Percentiles rank a stretch among this genome's conserved stretches.
phyloP scores from a whole-genome alignment of 2,113 vertebrate species.

The Poecile atricapillus region DNA sequence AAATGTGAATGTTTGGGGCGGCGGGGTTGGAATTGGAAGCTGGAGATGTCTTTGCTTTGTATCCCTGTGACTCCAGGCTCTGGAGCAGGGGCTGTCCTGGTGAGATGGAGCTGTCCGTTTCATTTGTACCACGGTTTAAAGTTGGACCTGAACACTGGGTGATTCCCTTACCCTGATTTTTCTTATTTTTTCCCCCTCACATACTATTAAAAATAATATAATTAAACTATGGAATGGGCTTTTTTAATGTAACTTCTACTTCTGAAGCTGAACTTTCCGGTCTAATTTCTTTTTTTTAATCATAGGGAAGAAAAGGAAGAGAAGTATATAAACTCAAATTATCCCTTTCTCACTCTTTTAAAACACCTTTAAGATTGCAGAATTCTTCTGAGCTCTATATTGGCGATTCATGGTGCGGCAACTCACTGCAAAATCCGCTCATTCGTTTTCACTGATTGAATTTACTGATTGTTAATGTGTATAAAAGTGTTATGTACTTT shows the following conservation, averaged over 20 bases:
- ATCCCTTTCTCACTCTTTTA: conserved; percentile 4
- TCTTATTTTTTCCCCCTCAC: not conserved
- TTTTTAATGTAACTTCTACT: not conserved
- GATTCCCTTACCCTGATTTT: conserved; percentile 19
- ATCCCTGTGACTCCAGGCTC: conserved; percentile 64
- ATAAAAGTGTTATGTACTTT: conserved; percentile 62
- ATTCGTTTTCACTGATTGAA: conserved; percentile 66
- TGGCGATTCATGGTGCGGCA: conserved; percentile 56
- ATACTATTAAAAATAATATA: conserved; percentile 11
- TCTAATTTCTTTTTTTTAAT: conserved; percentile 37
- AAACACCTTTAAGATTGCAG: conserved; percentile 24
- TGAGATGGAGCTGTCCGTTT: conserved; percentile 64
- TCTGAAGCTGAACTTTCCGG: conserved; percentile 51
- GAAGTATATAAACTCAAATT: conserved; percentile 15
- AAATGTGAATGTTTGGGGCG: conserved; percentile 78
- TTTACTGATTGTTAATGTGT: conserved; percentile 69
- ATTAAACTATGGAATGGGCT: not conserved
- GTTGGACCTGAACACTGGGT: conserved; percentile 51
- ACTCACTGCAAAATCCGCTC: conserved; percentile 53
- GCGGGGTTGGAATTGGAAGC: conserved; percentile 75
- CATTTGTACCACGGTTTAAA: conserved; percentile 57
- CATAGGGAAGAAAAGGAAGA: conserved; percentile 17
- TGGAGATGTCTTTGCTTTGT: conserved; percentile 76
- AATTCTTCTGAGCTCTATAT: conserved; percentile 22
- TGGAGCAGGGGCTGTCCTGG: conserved; percentile 74